Conservation (phyloP, 2,888 invertebrate species). For the Lobophora halterata region DNA sequence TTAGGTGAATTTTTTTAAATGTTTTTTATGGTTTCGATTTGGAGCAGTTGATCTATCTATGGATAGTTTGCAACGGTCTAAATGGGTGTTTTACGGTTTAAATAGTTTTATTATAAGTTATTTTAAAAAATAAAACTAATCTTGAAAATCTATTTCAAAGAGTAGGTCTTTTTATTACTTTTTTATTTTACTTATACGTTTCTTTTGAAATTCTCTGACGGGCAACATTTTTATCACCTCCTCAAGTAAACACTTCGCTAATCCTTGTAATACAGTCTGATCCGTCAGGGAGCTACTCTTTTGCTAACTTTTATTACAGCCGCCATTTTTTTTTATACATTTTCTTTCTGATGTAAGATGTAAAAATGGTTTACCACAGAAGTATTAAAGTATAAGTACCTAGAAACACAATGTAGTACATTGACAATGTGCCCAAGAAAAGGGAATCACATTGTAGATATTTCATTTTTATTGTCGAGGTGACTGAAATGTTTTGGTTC, state of each 20-base stretch:
- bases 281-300: constrained; percentile 32
- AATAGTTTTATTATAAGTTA: neutral
- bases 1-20: too few relatives aligned
- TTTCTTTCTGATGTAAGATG: constrained; percentile 22
- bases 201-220: neutral
- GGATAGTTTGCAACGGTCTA: too few relatives aligned
- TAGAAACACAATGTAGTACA: too few relatives aligned
- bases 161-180: too few relatives aligned
- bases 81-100: too few relatives aligned
- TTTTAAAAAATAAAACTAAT: neutral
- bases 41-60: too few relatives aligned
- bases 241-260: constrained; percentile 16
- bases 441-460: too few relatives aligned
- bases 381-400: too few relatives aligned
- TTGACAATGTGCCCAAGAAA: too few relatives aligned
- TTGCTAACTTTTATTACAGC: constrained; percentile 42
- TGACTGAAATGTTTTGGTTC: too few relatives aligned
- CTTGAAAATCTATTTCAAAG: neutral
- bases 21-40: too few relatives aligned
- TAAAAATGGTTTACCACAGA: constrained; percentile 19
- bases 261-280: constrained; percentile 34
- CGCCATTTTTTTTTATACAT: constrained; percentile 34
- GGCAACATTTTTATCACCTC: constrained; percentile 8
- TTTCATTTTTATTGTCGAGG: too few relatives aligned
- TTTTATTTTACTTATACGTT: neutral